Evolutionary conservation across 2,888 invertebrate species (phyloP).

Genomic region (Catocala nupta): DNA sequence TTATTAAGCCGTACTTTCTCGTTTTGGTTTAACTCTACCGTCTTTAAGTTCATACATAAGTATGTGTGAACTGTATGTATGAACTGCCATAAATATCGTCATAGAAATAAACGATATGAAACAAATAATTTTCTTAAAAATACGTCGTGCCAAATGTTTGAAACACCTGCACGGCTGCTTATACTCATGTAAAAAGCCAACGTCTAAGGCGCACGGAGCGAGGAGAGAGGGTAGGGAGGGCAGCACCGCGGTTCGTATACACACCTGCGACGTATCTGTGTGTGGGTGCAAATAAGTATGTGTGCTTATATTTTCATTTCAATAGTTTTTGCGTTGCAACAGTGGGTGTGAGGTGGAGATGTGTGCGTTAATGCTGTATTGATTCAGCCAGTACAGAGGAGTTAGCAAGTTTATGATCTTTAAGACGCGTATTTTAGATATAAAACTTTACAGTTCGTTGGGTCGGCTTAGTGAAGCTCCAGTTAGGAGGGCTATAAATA

Average conservation of each 20-base stretch:
- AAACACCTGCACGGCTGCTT: slow-evolving; percentile 71
- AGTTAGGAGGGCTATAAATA: slow-evolving; percentile 6
- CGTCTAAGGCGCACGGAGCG: slow-evolving; percentile 80
- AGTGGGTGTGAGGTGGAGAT: slow-evolving; percentile 67
- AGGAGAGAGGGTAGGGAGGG: slow-evolving; percentile 51
- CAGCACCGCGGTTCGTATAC: slow-evolving; percentile 67
- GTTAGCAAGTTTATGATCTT: slow-evolving; percentile 80
- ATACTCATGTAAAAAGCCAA: slow-evolving; percentile 85
- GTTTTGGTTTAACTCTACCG: too few relatives aligned
- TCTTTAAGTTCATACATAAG: too few relatives aligned
- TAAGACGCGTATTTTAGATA: slow-evolving; percentile 61
- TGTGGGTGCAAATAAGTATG: slow-evolving; percentile 64
- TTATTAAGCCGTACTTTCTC: neutral
- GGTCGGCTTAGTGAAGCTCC: slow-evolving; percentile 12
- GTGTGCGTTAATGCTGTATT: slow-evolving; percentile 85
- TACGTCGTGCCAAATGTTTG: slow-evolving; percentile 63
- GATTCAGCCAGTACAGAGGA: slow-evolving; percentile 74
- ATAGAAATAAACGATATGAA: too few relatives aligned
- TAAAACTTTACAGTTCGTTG: slow-evolving; percentile 33
- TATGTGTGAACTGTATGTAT: too few relatives aligned
- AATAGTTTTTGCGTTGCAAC: slow-evolving; percentile 83
- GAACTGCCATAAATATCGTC: too few relatives aligned
- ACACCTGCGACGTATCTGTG: slow-evolving; percentile 68
- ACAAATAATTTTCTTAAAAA: slow-evolving; percentile 7
- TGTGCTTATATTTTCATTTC: slow-evolving; percentile 84